Evolutionary conservation across 2,113 vertebrate species (phyloP), one percentile per base, ranked within the genome.

Genomic region (Odontesthes bonariensis): DNA sequence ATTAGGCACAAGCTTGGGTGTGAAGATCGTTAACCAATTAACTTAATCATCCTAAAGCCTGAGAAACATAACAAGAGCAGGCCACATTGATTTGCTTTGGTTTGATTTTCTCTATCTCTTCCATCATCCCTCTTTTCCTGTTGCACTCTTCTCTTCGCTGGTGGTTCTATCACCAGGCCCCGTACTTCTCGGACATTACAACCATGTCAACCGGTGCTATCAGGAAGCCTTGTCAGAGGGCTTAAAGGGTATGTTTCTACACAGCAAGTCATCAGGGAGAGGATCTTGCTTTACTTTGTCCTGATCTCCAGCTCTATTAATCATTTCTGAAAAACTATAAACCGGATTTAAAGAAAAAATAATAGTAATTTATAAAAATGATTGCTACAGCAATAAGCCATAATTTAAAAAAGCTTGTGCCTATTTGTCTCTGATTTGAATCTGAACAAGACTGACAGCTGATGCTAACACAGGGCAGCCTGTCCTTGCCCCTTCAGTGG

Each of bases 21-120:
- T 74, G 76, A 85, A 66, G 64, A 89, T 91, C 85, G 74, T 92
- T 90, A 92, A 81, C 87, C 84, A 93, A 92, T 91, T 89, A 90
- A 89, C 68, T 75, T 90, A 86, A 87, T 91, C 74, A 88, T 88
- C 82, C 75, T 61, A 53, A 77, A 83, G 80, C 84, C 84, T 61
- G 69, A 60, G 74, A 89, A 86, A 86, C 86, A 83, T 23, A 52
- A 68, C 69, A 69, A 80, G 73, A 89, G 69, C 67, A 73, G 82
- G 69, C 76, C 57, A 59, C 75, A 93, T 92, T 79, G 89, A 92
- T 91, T 92, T 91, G 71, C 51, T 83, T 83, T 70, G 77, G 79
- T 92, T 83, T 90, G 82, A 88, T 69, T 84, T 77, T 67, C 58
- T 63, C 66, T 75, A 79, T 88, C 79, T 84, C 56, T 79, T 84